These are phyloP conservation scores for Ochropleura plecta DNA, from an alignment of 2,888 invertebrate species.

Conservation along the genomic window DNA sequence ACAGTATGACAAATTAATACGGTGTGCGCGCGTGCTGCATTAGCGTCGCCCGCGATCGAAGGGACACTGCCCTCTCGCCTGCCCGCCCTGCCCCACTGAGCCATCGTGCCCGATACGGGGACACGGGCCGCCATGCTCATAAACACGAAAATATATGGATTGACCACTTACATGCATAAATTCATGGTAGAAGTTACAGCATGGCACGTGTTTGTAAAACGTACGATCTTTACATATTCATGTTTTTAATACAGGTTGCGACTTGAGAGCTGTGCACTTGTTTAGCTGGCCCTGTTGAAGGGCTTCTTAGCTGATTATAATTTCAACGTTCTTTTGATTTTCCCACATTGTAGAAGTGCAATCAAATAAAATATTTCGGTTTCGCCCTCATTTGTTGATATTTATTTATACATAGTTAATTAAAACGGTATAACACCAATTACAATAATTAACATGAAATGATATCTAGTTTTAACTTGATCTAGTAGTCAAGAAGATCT, in stretches of 20 bases:
- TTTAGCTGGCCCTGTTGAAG: conserved; percentile 1
- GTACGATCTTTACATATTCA: conserved; percentile 47
- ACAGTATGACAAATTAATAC: conserved; percentile 68
- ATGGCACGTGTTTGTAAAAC: conserved; percentile 27
- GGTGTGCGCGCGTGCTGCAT: conserved; percentile 62
- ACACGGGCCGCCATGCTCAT: conserved; percentile 27
- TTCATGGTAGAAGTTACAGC: conserved; percentile 29
- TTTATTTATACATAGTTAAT: too few relatives aligned
- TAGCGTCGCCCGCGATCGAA: conserved; percentile 58
- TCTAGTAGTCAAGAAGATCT: not conserved
- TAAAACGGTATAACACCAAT: too few relatives aligned
- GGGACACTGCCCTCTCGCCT: conserved; percentile 59
- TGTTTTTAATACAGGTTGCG: conserved; percentile 17
- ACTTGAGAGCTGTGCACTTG: not conserved
- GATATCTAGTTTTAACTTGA: not conserved
- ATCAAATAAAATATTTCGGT: not conserved
- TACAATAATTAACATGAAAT: too few relatives aligned
- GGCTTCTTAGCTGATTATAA: conserved; percentile 2
- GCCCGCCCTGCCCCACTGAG: conserved; percentile 34
- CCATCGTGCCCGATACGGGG: conserved; percentile 35
- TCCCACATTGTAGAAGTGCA: not conserved
- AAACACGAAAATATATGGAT: conserved; percentile 57
- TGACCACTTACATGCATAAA: conserved; percentile 38
- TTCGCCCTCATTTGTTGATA: too few relatives aligned
- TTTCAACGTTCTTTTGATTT: not conserved